These are phyloP conservation scores for Pedetes capensis DNA, from an alignment of 2,113 vertebrate species.

Conservation along the genomic window DNA sequence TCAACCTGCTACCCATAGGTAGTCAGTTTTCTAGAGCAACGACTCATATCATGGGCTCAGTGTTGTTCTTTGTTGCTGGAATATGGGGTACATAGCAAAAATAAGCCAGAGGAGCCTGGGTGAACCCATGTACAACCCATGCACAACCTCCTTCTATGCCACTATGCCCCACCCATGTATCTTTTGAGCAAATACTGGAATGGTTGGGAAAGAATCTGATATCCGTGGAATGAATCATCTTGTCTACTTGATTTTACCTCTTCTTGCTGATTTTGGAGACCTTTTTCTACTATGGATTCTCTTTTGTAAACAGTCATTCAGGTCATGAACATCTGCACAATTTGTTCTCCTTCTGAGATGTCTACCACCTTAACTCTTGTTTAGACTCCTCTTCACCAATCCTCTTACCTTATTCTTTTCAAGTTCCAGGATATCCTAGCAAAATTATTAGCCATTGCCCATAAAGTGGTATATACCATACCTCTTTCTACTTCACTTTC, in stretches of 20 bases:
- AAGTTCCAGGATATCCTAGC: background rate
- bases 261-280: background rate
- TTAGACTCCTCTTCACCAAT: background rate
- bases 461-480: background rate
- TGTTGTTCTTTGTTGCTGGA: background rate
- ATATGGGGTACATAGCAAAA: background rate
- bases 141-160: background rate
- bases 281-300: background rate
- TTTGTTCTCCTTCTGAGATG: background rate
- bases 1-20: background rate
- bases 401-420: background rate
- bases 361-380: background rate
- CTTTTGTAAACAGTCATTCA: background rate
- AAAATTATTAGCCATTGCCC: background rate
- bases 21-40: background rate
- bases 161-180: background rate
- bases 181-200: background rate
- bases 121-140: background rate
- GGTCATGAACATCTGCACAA: background rate
- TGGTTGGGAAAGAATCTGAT: background rate
- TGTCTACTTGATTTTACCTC: background rate
- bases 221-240: background rate
- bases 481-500: background rate
- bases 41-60: background rate
- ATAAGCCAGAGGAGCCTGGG: background rate